Base-by-base conservation (phyloP, 1,140 invertebrate genomes). In the Tigriopus japonicus region DNA sequence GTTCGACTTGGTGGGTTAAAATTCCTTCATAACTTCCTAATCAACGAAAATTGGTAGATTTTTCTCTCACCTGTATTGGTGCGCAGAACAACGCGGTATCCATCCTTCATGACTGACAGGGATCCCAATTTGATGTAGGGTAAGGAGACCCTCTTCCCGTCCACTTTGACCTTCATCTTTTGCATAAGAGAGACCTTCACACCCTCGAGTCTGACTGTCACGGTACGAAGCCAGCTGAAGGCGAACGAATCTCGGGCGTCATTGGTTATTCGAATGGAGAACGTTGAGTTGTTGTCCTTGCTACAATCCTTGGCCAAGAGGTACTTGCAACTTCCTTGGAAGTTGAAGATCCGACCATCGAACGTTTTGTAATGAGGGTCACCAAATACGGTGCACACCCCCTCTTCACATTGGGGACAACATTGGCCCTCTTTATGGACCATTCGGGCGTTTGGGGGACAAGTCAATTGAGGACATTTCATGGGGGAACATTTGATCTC, bases 341-440 rank as follows among this genome's bases (percentile, higher is more conserved):
- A 94, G 67, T 83, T 90, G 69, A 85, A 89, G 62, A 87, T 85
- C 66, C 84, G 83, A 17, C 89, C 89, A 67, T 95, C 91, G 69
- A 93, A 95, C 6, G 88, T 92, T 65, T 84, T 81, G 69, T 92
- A 94, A 68, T 94, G 88, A 0, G 89, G 87, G 71, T 94, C 88
- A 1, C 89, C 89, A 69, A 88, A 94, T 0, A 90, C 87, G 0
- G 86, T 86, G 70, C 90, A 94, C 0, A 88, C 83, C 6, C 86
- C 87, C 58, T 90, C 85, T 24, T 87, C 78, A 70, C 90, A 94
- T 65, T 81, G 79, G 1, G 82, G 79, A 72, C 90, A 95, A 69
- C 89, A 94, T 62, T 87, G 81, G 23, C 84, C 85, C 7, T 82
- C 77, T 1, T 78, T 71, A 45, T 81, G 79, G 35, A 81, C 78